phyloP scores from a whole-genome alignment of 2,797 vertebrate species.

The Lutra lutra region DNA sequence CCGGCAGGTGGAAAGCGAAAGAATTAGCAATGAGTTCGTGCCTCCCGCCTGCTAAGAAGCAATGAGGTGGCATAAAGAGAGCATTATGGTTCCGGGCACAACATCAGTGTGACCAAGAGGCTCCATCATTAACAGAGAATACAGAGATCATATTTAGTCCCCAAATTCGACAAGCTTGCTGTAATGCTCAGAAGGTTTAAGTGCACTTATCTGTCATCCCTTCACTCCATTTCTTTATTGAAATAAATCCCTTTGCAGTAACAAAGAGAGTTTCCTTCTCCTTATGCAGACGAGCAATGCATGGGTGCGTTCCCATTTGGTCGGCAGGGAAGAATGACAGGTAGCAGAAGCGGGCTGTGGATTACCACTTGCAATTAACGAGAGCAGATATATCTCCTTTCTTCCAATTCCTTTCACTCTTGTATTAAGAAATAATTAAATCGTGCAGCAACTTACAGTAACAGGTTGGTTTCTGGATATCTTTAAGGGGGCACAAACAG shows the following conservation, averaged over 20 bases:
- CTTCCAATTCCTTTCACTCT: conserved; percentile 60
- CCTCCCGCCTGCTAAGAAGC: conserved; percentile 60
- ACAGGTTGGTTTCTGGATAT: conserved; percentile 32
- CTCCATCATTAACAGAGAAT: conserved; percentile 59
- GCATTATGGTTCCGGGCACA: conserved; percentile 56
- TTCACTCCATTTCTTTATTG: conserved; percentile 82
- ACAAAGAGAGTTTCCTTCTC: conserved; percentile 78
- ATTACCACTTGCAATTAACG: conserved; percentile 72
- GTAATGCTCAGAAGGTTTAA: conserved; percentile 82
- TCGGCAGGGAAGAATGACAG: conserved; percentile 66
- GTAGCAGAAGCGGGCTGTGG: conserved; percentile 21
- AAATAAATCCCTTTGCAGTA: conserved; percentile 86
- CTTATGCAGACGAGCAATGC: conserved; percentile 79
- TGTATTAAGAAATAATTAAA: conserved; percentile 61
- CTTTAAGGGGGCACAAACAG: conserved; percentile 3
- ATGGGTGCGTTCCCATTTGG: conserved; percentile 68
- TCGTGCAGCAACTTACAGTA: conserved; percentile 12
- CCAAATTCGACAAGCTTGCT: conserved; percentile 76
- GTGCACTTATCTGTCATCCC: conserved; percentile 81
- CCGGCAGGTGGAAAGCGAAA: conserved; percentile 50
- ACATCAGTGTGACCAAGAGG: conserved; percentile 59
- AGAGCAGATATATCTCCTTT: conserved; percentile 19
- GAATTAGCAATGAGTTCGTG: conserved; percentile 3
- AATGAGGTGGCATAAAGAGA: conserved; percentile 64
- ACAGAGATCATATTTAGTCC: conserved; percentile 65